phyloP scores from a whole-genome alignment of 2,888 invertebrate genomes.

The Coleophora deauratella region DNA sequence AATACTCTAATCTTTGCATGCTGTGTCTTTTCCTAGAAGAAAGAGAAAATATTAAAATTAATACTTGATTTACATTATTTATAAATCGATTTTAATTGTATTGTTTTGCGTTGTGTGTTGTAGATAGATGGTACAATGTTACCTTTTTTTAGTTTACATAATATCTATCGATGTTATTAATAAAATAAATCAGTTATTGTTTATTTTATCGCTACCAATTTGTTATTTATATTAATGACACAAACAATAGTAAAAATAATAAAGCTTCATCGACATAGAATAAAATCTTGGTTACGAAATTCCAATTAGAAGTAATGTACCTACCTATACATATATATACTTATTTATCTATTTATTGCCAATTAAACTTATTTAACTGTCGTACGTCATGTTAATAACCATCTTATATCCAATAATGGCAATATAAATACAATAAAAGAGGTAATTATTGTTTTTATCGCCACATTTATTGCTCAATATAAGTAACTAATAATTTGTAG shows the following conservation, averaged over 20 bases:
- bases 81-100: no score
- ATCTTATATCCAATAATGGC: conserved; percentile 29
- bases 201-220: neutral
- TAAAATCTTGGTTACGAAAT: conserved; percentile 5
- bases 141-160: no score
- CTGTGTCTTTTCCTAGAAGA: conserved; percentile 24
- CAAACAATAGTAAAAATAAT: neutral
- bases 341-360: conserved; percentile 19
- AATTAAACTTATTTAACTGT: conserved; percentile 20
- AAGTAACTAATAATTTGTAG: neutral
- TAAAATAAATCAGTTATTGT: neutral
- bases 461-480: conserved; percentile 11
- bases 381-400: conserved; percentile 22
- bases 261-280: neutral
- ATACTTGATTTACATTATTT: neutral
- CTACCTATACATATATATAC: neutral
- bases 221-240: neutral
- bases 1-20: conserved; percentile 68
- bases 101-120: no score
- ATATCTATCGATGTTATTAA: no score
- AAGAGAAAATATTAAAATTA: conserved; percentile 12
- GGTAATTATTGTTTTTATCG: conserved; percentile 36
- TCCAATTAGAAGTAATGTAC: conserved; percentile 25
- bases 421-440: conserved; percentile 40
- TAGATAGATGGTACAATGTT: no score